These are phyloP conservation scores for Zele albiditarsus DNA, from an alignment of 2,888 invertebrate genomes.

Conservation along the genomic window DNA sequence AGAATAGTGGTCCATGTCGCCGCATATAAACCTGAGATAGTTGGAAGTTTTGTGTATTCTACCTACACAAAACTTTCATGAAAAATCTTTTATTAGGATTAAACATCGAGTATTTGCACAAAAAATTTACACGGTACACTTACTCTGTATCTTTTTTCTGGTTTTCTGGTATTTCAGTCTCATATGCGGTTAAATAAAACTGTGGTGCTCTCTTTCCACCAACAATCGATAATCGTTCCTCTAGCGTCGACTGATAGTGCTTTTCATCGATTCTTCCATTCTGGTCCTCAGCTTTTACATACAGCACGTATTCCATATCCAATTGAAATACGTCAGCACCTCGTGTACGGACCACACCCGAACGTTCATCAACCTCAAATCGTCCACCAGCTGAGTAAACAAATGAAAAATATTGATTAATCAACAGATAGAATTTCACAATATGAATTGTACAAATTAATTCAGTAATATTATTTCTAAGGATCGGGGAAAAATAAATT, in stretches of 20 bases:
- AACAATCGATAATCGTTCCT: constrained; percentile 93
- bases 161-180: constrained; percentile 96
- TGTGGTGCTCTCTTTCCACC: constrained; percentile 99
- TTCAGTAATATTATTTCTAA: too few species aligned
- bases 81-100: constrained; percentile 14
- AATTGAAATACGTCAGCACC: constrained; percentile 94
- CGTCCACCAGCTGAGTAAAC: constrained; percentile 75
- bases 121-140: constrained; percentile 71
- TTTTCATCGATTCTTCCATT: constrained; percentile 94
- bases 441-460: too few species aligned
- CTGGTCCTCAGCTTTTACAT: constrained; percentile 97
- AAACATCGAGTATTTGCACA: constrained; percentile 14
- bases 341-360: constrained; percentile 92
- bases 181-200: constrained; percentile 96
- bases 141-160: constrained; percentile 98
- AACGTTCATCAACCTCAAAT: constrained; percentile 92
- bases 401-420: too few species aligned
- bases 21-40: too few species aligned
- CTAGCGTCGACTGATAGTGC: constrained; percentile 91
- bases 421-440: too few species aligned
- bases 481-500: too few species aligned
- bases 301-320: constrained; percentile 96
- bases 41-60: too few species aligned
- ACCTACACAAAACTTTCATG: not conserved
- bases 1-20: too few species aligned